Base-by-base conservation (phyloP, 2,797 vertebrate species). In the Furcifer pardalis region DNA sequence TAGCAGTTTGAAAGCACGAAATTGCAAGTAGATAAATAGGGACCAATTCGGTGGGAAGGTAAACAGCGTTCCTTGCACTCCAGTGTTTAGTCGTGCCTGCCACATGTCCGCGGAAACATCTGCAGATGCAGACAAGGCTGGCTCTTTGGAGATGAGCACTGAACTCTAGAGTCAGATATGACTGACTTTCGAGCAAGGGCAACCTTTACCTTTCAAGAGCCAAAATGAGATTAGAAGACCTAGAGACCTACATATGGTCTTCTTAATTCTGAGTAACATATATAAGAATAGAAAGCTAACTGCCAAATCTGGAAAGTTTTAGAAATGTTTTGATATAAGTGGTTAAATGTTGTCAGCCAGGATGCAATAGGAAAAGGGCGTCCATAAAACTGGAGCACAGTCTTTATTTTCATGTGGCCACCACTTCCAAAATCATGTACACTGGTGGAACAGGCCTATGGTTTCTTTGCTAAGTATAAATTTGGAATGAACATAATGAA, bases 321-420 rank as follows among this genome's bases (percentile, higher is more conserved):
- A 91, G 56, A 93, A 91, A 92, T 90, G 90, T 83, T 89, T 88
- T 86, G 91, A 90, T n/a, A 87, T 86, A 92, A 90, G 81, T 88
- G 86, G 88, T 91, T 88, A 91, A 88, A 87, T 82, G 79, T 81
- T 92, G 93, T 94, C 90, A 90, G 88, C 84, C 86, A 73, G 81
- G 89, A 91, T 82, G 88, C 86, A 91, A 90, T 91, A 86, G 89
- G 52, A 15, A 56, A 92, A 88, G 86, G 76, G 90, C 89, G 87
- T 88, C 89, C 75, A 89, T 77, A 89, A 92, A 94, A 92, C 88
- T 84, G 35, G 37, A 21, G 83, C 87, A 87, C 89, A 87, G 85
- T 91, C 93, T 92, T 94, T 94, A 91, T 93, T 94, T 94, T 92
- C 89, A 86, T 73, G 81, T 92, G 90, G 84, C 90, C 84, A 91